Conservation (phyloP, 2,113 vertebrate species). For the Maylandia zebra region DNA sequence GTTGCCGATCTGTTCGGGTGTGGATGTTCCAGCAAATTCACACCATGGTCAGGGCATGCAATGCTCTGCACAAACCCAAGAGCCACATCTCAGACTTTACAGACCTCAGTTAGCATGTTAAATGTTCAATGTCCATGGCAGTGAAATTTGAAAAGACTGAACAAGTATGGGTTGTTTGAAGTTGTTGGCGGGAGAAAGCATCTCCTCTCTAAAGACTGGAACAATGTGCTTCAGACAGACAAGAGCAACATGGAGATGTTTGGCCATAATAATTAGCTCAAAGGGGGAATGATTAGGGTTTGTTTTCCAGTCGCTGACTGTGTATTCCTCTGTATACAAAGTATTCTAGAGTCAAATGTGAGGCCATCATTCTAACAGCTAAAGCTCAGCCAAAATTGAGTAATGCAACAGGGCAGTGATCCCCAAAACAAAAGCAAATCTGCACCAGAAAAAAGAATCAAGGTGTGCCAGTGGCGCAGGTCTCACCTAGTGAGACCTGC, state of each 20-base stretch:
- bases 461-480: background rate
- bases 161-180: background rate
- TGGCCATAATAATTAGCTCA: background rate
- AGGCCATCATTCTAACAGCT: background rate
- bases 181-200: background rate
- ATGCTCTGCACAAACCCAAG: background rate
- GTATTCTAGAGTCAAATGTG: background rate
- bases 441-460: background rate
- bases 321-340: background rate
- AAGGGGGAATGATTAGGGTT: background rate
- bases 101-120: background rate
- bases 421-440: background rate
- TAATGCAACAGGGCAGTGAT: background rate
- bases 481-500: background rate
- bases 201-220: background rate
- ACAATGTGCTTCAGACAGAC: background rate
- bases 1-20: accelerated
- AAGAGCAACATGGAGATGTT: background rate
- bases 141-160: background rate
- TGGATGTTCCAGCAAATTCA: background rate
- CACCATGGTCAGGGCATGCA: background rate
- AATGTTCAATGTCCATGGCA: background rate
- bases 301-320: accelerated
- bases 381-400: background rate
- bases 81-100: background rate